Evolutionary conservation across 35 echinoderm and acorn worm genomes (phyloP).

Genomic region (Stichopus chloronotus): DNA sequence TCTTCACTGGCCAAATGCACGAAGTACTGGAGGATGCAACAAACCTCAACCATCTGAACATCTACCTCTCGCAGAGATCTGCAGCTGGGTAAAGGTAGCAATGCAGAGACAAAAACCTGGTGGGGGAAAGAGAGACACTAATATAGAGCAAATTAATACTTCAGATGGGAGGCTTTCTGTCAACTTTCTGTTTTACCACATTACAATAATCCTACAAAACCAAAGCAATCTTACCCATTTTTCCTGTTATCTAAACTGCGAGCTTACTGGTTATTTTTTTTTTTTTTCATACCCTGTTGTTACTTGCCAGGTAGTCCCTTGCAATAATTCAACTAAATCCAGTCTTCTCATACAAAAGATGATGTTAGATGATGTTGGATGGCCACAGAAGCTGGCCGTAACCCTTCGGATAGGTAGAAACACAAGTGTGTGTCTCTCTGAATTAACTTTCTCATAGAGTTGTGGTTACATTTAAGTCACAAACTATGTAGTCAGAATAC

Average conservation of each 20-base stretch:
- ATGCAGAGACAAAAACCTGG: neutral
- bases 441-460: no score
- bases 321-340: no score
- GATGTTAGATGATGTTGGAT: no score
- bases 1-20: no score
- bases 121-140: neutral
- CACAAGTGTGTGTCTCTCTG: no score
- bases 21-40: no score
- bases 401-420: no score
- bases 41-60: no score
- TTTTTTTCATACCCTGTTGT: neutral
- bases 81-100: neutral
- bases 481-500: no score
- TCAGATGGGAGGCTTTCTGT: neutral
- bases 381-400: no score
- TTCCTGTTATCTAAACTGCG: neutral
- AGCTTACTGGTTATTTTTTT: neutral
- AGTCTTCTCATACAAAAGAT: no score
- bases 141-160: neutral
- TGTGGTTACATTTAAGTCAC: no score
- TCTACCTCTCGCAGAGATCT: neutral
- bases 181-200: neutral
- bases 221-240: neutral
- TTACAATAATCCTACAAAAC: neutral
- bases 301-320: neutral